Conservation (phyloP, 2,797 vertebrate species). For the Myotis daubentonii region DNA sequence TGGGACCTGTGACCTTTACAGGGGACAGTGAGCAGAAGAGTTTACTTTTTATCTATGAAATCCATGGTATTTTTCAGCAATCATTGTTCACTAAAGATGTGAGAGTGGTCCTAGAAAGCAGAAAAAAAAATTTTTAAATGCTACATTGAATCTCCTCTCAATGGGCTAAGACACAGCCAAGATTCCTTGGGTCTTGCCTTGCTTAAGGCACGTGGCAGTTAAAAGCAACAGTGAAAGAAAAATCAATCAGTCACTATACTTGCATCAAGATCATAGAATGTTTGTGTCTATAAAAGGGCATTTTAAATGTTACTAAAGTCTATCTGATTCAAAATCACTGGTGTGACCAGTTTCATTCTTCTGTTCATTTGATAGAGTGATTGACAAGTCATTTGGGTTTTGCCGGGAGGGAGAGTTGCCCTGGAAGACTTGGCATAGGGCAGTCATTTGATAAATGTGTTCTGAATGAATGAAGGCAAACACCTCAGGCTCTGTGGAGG, state of each 20-base stretch:
- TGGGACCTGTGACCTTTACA: neutral
- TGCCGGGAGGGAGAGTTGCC: slow-evolving; percentile 36
- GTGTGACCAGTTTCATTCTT: slow-evolving; percentile 36
- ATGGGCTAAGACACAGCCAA: neutral
- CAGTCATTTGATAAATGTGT: slow-evolving; percentile 54
- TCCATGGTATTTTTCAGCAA: neutral
- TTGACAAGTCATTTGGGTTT: slow-evolving; percentile 51
- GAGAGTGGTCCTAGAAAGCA: neutral
- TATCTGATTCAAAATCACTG: neutral
- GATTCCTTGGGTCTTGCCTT: neutral
- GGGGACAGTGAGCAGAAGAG: neutral
- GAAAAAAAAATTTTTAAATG: slow-evolving; percentile 6
- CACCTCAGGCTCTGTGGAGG: slow-evolving; percentile 14
- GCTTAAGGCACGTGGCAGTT: neutral
- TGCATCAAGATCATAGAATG: neutral
- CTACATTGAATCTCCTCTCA: neutral
- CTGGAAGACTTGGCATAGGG: slow-evolving; percentile 21
- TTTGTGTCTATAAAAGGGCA: neutral
- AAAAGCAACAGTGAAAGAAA: slow-evolving; percentile 38
- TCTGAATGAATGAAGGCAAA: slow-evolving; percentile 53
- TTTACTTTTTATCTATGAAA: slow-evolving; percentile 38
- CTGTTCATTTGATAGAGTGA: slow-evolving; percentile 66
- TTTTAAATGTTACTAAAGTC: slow-evolving; percentile 51
- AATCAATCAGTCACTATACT: neutral
- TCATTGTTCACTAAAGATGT: neutral